These are phyloP conservation scores for Chelmon rostratus DNA, from an alignment of 2,797 vertebrate species.

Conservation along the genomic window DNA sequence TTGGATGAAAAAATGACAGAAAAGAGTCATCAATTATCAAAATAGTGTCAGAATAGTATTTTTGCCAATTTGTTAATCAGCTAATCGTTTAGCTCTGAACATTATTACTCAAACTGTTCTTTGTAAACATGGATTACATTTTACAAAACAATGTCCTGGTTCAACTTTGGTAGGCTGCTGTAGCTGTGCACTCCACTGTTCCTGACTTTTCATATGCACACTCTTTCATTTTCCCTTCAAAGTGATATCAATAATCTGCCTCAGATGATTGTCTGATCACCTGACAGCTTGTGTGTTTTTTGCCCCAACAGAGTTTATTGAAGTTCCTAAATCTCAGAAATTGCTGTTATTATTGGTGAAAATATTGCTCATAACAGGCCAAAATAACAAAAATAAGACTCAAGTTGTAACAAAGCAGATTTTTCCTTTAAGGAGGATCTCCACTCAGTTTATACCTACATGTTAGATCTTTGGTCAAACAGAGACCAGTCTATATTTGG, in stretches of 20 bases:
- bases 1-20: not conserved
- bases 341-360: not conserved
- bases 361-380: not conserved
- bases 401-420: slow-evolving; percentile 12
- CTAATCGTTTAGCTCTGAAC: not conserved
- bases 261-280: not conserved
- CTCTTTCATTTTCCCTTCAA: not conserved
- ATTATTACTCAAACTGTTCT: too few relatives aligned
- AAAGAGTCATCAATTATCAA: not conserved
- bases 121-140: not conserved
- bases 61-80: not conserved
- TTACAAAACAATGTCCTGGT: not conserved
- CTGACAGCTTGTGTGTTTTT: not conserved
- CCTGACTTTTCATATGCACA: not conserved
- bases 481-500: slow-evolving; percentile 42
- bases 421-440: not conserved
- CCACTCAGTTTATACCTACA: not conserved
- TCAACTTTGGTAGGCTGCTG: not conserved
- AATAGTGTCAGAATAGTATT: not conserved
- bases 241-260: not conserved
- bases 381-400: slow-evolving; percentile 4
- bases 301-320: too few relatives aligned
- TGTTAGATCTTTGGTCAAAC: slow-evolving; percentile 22
- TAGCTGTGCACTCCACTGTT: not conserved
- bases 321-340: slow-evolving; percentile 9